A percentile compares a stretch with the other conserved stretches of the same genome.
Evolutionary conservation across 2,113 vertebrate species (phyloP).

Genomic region (Nematolebias whitei): DNA sequence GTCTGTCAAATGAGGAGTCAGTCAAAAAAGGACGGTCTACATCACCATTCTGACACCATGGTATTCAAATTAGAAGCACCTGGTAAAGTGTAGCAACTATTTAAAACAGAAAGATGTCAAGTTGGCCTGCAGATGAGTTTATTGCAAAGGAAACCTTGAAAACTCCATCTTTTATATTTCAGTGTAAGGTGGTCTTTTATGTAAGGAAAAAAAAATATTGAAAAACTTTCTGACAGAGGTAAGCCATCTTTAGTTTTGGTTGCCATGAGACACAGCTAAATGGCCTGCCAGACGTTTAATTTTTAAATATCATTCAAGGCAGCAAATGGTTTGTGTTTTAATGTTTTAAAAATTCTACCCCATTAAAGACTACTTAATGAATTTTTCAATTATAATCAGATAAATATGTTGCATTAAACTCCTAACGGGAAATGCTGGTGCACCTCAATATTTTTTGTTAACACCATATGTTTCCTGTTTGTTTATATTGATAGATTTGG

Average conservation of each 20-base stretch:
- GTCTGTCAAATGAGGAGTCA: too few relatives aligned
- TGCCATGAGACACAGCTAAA: too few relatives aligned
- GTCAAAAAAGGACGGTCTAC: too few relatives aligned
- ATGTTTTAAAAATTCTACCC: too few relatives aligned
- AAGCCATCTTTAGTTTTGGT: constrained; percentile 27
- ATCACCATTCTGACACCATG: too few relatives aligned
- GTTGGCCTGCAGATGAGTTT: too few relatives aligned
- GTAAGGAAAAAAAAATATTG: neutral
- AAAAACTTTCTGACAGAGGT: constrained; percentile 1
- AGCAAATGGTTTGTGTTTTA: too few relatives aligned
- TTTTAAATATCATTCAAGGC: constrained; percentile 33
- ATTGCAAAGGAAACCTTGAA: too few relatives aligned
- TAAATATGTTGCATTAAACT: constrained; percentile 23
- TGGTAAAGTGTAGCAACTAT: too few relatives aligned
- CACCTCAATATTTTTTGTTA: constrained; percentile 45
- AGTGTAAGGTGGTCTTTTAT: neutral
- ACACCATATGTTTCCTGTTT: constrained; percentile 23
- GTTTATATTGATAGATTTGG: constrained; percentile 30
- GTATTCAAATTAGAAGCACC: too few relatives aligned
- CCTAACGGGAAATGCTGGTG: constrained; percentile 39
- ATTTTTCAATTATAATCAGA: constrained; percentile 49
- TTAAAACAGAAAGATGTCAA: too few relatives aligned
- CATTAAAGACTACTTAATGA: constrained; percentile 23
- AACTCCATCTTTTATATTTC: neutral
- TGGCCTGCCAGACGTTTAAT: neutral